Conservation (phyloP, 2,888 invertebrate genomes). For the Thyatira batis region DNA sequence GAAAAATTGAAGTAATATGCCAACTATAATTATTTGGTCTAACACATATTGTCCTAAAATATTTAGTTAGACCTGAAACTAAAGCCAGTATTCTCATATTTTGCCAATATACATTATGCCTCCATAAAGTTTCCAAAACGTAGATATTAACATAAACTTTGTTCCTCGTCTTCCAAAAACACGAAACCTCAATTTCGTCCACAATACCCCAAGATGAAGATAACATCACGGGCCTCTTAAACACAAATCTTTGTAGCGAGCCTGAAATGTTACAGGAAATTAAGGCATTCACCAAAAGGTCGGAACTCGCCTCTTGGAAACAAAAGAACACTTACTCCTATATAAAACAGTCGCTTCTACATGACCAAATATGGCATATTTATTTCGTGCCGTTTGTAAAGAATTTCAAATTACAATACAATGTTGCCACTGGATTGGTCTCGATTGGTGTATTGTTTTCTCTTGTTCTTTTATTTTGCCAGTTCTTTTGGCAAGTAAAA, state of each 20-base stretch:
- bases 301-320: constrained; percentile 17
- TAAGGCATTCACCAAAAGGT: constrained; percentile 56
- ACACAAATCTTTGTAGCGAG: constrained; percentile 46
- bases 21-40: too few species aligned
- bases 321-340: not conserved
- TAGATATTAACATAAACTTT: not conserved
- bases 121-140: not conserved
- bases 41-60: too few species aligned
- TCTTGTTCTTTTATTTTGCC: not conserved
- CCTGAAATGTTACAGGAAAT: constrained; percentile 57
- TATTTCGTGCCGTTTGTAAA: not conserved
- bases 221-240: constrained; percentile 10
- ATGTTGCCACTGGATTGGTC: not conserved
- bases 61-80: too few species aligned
- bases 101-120: too few species aligned
- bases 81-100: too few species aligned
- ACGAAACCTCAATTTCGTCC: not conserved
- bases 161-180: not conserved
- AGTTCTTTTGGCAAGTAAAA: not conserved
- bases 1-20: too few species aligned
- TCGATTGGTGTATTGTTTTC: not conserved
- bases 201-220: not conserved
- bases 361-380: not conserved
- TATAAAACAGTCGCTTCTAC: not conserved
- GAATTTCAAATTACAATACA: constrained; percentile 4